Evolutionary conservation across 2,888 invertebrate species (phyloP).

Genomic region (Chymomyza amoena): DNA sequence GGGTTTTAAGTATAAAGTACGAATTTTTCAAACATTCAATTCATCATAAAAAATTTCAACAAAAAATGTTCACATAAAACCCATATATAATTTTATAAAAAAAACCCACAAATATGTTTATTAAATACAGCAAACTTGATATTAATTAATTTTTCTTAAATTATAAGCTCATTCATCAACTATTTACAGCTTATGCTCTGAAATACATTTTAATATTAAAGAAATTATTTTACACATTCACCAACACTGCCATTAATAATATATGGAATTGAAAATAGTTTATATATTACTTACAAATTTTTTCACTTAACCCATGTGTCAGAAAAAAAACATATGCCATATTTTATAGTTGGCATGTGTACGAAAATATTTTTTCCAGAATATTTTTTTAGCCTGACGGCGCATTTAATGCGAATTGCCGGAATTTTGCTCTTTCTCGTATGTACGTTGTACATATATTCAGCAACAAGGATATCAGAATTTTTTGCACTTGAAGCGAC

Average conservation of each 20-base stretch:
- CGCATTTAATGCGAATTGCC: constrained; percentile 48
- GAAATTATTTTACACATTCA: too few species aligned
- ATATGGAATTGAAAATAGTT: constrained; percentile 32
- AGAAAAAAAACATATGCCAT: background rate
- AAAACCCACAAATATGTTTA: too few species aligned
- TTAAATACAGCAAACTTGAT: too few species aligned
- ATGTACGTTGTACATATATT: background rate
- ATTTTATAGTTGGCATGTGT: background rate
- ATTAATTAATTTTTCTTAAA: too few species aligned
- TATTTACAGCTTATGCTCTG: too few species aligned
- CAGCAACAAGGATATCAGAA: constrained; percentile 8
- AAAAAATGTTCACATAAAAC: too few species aligned
- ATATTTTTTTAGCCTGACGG: constrained; percentile 43
- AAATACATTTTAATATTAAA: too few species aligned
- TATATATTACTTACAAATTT: constrained; percentile 21
- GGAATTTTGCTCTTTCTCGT: background rate
- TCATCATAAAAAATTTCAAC: too few species aligned
- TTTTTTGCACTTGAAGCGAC: constrained; percentile 24
- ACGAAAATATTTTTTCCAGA: constrained; percentile 41
- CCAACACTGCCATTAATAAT: background rate
- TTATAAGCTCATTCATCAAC: too few species aligned
- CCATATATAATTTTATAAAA: too few species aligned
- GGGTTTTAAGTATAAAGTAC: too few species aligned
- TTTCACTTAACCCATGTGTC: constrained; percentile 43
- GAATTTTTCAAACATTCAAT: too few species aligned